A percentile compares a stretch with the other conserved stretches of the same genome.
phyloP scores from a whole-genome alignment of 1,140 invertebrate species.

The Apis florea region DNA sequence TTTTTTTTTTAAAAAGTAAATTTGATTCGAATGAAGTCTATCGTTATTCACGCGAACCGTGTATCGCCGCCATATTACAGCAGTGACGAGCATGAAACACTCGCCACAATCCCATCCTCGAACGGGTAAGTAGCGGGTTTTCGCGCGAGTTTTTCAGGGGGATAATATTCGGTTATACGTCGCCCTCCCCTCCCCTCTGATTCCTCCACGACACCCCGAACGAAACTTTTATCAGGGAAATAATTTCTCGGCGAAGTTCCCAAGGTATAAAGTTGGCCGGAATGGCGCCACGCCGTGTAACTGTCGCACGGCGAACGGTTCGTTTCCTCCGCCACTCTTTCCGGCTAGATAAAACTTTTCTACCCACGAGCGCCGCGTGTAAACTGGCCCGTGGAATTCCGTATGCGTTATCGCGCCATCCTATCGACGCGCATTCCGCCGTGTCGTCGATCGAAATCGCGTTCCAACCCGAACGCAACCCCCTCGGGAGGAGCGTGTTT shows the following conservation, averaged over 20 bases:
- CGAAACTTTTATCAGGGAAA: constrained; percentile 66
- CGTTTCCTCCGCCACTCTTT: constrained; percentile 40
- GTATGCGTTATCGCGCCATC: constrained; percentile 40
- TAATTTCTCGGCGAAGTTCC: constrained; percentile 61
- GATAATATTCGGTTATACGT: constrained; percentile 64
- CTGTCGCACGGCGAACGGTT: constrained; percentile 35
- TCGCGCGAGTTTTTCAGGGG: constrained; percentile 38
- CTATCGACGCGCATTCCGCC: constrained; percentile 29
- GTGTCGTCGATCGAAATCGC: constrained; percentile 51
- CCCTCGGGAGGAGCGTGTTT: constrained; percentile 42
- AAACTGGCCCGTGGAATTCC: constrained; percentile 53
- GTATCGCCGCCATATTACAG: no score
- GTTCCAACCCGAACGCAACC: constrained; percentile 1
- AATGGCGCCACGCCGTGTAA: constrained; percentile 30
- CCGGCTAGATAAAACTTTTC: constrained; percentile 52
- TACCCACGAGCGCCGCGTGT: constrained; percentile 40
- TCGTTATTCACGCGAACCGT: no score
- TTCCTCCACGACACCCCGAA: constrained; percentile 42
- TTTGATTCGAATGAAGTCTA: no score
- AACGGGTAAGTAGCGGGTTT: constrained; percentile 24
- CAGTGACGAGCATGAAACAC: not conserved
- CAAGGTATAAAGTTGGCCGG: constrained; percentile 48
- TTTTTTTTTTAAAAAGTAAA: no score
- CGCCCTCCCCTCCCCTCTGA: no score
- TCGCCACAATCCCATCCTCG: constrained; percentile 11